phyloP scores from a whole-genome alignment of 2,113 vertebrate species.

The human (Homo sapiens) region GRCh38 chr9:117196001-117196500 shows the following conservation, averaged over 20 bases:
- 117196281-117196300: not conserved
- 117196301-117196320: not conserved
- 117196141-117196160: not conserved
- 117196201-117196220: not conserved
- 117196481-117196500: not conserved
- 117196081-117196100: fast-evolving
- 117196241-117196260: not conserved
- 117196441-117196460: fast-evolving
- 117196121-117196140: too few species aligned
- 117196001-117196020: not conserved
- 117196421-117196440: not conserved
- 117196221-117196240: not conserved
- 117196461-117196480: not conserved
- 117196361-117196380: not conserved
- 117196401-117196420: fast-evolving
- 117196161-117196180: not conserved
- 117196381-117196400: not conserved
- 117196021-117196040: not conserved
- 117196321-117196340: not conserved
- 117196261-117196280: not conserved
- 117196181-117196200: not conserved
- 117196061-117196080: fast-evolving
- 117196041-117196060: not conserved
- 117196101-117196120: fast-evolving
- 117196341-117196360: not conserved